These are phyloP conservation scores for Nerophis lumbriciformis DNA, from an alignment of 2,113 vertebrate species.

Conservation along the genomic window DNA sequence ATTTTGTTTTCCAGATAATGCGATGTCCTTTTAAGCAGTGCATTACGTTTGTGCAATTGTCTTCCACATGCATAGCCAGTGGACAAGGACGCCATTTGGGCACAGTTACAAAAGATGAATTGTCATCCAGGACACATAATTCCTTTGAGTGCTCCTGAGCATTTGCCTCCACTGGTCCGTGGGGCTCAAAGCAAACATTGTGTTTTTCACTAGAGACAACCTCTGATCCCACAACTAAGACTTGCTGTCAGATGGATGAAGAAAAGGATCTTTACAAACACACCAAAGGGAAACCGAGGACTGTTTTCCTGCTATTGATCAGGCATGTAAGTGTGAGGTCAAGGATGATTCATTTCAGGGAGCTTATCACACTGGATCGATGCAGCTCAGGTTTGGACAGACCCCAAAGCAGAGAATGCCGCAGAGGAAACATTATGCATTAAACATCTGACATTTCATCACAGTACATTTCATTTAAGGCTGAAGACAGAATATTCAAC, in stretches of 20 bases:
- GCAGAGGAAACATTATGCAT: constrained; percentile 11
- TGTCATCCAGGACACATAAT: constrained; percentile 49
- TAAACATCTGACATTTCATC: background rate
- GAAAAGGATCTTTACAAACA: constrained; percentile 27
- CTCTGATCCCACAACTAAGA: constrained; percentile 47
- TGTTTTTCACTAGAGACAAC: constrained; percentile 51
- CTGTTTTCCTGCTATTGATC: constrained; percentile 35
- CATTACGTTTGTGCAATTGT: constrained; percentile 23
- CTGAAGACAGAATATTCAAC: too few relatives aligned
- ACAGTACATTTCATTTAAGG: background rate
- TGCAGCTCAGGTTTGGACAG: constrained; percentile 9
- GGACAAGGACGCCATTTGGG: constrained; percentile 49
- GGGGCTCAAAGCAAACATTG: constrained; percentile 51
- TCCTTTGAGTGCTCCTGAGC: constrained; percentile 35
- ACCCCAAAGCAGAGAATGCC: constrained; percentile 1
- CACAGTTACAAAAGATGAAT: constrained; percentile 52
- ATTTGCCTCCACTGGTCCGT: constrained; percentile 37
- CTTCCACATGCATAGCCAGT: constrained; percentile 32
- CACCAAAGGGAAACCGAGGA: constrained; percentile 19
- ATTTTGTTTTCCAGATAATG: constrained; percentile 4
- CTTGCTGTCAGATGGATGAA: constrained; percentile 40
- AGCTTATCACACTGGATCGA: constrained; percentile 23
- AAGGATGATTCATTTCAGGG: constrained; percentile 36
- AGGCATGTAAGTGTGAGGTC: constrained; percentile 14
- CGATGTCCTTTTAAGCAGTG: constrained; percentile 12